phyloP scores from a whole-genome alignment of 2,113 vertebrate species.

The Vicugna pacos region DNA sequence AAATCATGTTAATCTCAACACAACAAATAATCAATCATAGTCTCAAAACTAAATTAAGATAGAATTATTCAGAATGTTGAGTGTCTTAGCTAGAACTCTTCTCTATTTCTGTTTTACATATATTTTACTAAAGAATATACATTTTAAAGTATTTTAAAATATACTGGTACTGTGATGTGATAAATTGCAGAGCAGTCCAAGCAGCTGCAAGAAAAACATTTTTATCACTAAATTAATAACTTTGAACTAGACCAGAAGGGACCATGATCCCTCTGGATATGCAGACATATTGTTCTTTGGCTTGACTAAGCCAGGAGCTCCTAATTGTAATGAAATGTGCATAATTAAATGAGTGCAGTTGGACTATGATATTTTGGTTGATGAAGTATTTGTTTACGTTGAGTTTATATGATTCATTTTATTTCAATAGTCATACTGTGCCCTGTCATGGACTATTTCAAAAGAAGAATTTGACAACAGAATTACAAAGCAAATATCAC shows the following conservation, averaged over 20 bases:
- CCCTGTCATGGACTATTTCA: not conserved
- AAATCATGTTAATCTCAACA: constrained; percentile 11
- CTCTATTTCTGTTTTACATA: not conserved
- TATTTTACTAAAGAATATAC: not conserved
- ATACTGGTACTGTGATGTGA: not conserved
- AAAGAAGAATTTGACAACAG: not conserved
- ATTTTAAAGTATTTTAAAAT: not conserved
- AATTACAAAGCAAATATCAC: not conserved
- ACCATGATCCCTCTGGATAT: constrained; percentile 67
- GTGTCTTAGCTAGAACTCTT: not conserved
- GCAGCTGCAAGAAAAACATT: constrained; percentile 70
- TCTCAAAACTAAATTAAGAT: not conserved
- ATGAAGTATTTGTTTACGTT: constrained; percentile 68
- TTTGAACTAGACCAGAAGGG: constrained; percentile 73
- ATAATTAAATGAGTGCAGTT: constrained; percentile 67
- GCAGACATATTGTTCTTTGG: constrained; percentile 37
- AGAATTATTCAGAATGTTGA: not conserved
- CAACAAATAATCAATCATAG: not conserved
- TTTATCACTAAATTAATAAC: constrained; percentile 75
- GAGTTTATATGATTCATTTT: constrained; percentile 62
- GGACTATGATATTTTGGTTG: constrained; percentile 65
- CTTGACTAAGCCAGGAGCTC: constrained; percentile 39
- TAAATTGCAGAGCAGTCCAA: constrained; percentile 11
- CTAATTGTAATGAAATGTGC: constrained; percentile 66
- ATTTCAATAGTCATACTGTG: not conserved